These are phyloP conservation scores for Calephelis virginiensis DNA, from an alignment of 1,140 invertebrate species.

Conservation along the genomic window DNA sequence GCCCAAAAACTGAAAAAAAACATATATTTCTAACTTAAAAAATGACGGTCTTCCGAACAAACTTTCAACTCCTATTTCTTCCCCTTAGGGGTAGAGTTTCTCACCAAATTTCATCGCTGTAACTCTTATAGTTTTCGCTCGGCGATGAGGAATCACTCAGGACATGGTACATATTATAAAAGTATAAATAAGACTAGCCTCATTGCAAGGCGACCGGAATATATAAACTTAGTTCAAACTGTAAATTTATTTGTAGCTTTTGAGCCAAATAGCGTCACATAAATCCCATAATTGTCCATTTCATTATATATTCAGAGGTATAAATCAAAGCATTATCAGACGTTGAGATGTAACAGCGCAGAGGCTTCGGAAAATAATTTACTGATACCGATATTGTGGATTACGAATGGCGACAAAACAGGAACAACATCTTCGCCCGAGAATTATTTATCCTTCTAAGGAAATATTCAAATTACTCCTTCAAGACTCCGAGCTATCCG, in stretches of 20 bases:
- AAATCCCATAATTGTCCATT: slow-evolving; percentile 73
- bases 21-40: too few species aligned
- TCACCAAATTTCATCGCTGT: too few species aligned
- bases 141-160: too few species aligned
- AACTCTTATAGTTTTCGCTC: too few species aligned
- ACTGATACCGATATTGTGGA: slow-evolving; percentile 63
- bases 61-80: too few species aligned
- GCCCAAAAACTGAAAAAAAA: too few species aligned
- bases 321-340: slow-evolving; percentile 73
- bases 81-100: too few species aligned
- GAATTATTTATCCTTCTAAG: slow-evolving; percentile 38
- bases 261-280: slow-evolving; percentile 58
- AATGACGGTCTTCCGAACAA: too few species aligned
- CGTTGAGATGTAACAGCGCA: slow-evolving; percentile 60
- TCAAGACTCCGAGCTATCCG: neutral
- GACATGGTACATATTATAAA: neutral
- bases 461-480: slow-evolving; percentile 31
- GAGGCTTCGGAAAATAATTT: slow-evolving; percentile 65
- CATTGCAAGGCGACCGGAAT: slow-evolving; percentile 39
- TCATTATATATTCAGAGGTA: slow-evolving; percentile 71
- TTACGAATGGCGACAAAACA: slow-evolving; percentile 48
- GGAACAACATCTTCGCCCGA: slow-evolving; percentile 36
- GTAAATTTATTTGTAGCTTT: slow-evolving; percentile 68
- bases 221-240: slow-evolving; percentile 55
- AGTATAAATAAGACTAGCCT: neutral